A percentile compares a stretch with the other conserved stretches of the same genome.
Evolutionary conservation across 1,140 invertebrate genomes (phyloP).

Genomic region (Zaprionus vittiger): DNA sequence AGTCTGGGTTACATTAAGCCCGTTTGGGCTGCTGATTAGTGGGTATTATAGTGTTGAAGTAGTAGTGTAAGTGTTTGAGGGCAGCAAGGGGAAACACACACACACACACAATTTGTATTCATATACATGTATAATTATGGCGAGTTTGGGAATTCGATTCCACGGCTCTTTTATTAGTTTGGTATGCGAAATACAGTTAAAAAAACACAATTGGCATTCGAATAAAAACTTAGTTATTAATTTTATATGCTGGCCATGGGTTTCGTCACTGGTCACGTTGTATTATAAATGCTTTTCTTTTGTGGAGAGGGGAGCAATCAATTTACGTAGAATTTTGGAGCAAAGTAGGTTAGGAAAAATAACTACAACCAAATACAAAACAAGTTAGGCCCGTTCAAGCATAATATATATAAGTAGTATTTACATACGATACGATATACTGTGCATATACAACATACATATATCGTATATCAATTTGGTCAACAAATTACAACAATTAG

Average conservation of each 20-base stretch:
- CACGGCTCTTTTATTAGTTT: constrained; percentile 76
- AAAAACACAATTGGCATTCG: constrained; percentile 58
- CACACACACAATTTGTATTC: constrained; percentile 7
- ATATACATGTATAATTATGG: constrained; percentile 38
- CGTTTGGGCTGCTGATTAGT: constrained; percentile 41
- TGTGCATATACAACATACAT: constrained; percentile 27
- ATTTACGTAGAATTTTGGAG: constrained; percentile 34
- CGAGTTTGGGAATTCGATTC: constrained; percentile 65
- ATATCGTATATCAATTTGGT: constrained; percentile 50
- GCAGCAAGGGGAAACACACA: constrained; percentile 27
- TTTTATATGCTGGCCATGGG: constrained; percentile 26
- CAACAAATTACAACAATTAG: constrained; percentile 63
- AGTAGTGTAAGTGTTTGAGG: constrained; percentile 25
- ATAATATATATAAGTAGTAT: constrained; percentile 36
- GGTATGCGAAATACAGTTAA: constrained; percentile 70
- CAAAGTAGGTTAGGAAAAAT: constrained; percentile 45
- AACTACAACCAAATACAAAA: constrained; percentile 41
- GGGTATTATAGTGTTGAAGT: constrained; percentile 14
- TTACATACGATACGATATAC: constrained; percentile 58
- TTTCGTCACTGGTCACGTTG: constrained; percentile 52
- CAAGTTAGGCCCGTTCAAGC: constrained; percentile 8
- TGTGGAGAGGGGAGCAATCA: constrained; percentile 22
- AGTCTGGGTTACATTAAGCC: constrained; percentile 41
- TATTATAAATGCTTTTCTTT: constrained; percentile 49
- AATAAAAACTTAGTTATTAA: constrained; percentile 52